Evolutionary conservation across 1,140 invertebrate species (phyloP), one percentile per base, ranked within the genome.

Genomic region (Pinna nobilis): DNA sequence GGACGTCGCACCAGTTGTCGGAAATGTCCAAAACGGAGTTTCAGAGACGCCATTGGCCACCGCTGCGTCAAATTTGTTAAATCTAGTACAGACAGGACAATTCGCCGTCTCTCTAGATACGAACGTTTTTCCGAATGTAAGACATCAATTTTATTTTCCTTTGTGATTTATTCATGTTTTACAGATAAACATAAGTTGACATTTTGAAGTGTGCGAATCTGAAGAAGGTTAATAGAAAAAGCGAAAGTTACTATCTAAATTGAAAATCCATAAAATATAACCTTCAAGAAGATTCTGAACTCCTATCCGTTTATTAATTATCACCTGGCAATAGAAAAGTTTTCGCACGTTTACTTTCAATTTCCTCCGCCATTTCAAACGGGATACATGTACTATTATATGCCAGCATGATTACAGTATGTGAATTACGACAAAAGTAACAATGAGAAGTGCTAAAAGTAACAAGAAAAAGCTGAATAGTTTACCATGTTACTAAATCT

Each of bases 1-100:
- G 15, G 82, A 84, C 44, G 77, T 74, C 1, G 76, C 80, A 2
- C 81, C 81, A 59, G 59, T 76, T 6, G 13, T 47, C 0, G 79
- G 81, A 1, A 73, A 84, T 61, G 75, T 81, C 2, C 47, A 51
- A 11, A 81, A 77, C 32, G 18, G n/a, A 0, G 70, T 63, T 20
- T 33, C 30, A 3, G 76, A 82, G 39, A 72, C 74, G 0, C 49
- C 71, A 3, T 25, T 82, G 37, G 47, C 35, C 18, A 68, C 63
- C 13, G 83, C 83, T 3, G 78, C 77, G 7, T 72, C 71, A 44
- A 66, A 47, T 0, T n/a, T 84, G 18, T 57, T 66, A 1, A 67
- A 51, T 1, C n/a, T 70, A 7, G 70, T 81, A 15, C 47, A 78
- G 7, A 74, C 25, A 9, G 30, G 41, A 3, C 61, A 76, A 51